Percentiles rank a stretch among this genome's conserved stretches.
Conservation (phyloP, 1,140 invertebrate genomes). For the Ceratosolen fusciceps region DNA sequence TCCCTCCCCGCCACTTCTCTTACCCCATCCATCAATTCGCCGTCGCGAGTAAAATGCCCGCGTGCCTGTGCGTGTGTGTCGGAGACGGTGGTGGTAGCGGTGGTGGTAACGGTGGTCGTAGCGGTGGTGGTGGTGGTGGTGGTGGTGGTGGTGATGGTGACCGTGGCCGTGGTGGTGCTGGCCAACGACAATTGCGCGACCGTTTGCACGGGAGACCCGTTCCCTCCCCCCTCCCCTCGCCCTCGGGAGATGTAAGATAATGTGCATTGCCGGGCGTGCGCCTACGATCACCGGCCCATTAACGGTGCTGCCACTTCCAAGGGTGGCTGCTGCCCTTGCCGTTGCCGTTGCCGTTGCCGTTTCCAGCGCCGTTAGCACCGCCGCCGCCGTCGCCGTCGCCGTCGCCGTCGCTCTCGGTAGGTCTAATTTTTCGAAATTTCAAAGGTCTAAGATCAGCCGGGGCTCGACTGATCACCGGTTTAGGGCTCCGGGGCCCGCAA, state of each 20-base stretch:
- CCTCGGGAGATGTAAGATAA: slow-evolving; percentile 1
- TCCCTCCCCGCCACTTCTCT: too few relatives aligned
- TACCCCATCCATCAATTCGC: neutral
- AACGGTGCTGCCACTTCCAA: neutral
- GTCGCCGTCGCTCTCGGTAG: slow-evolving; percentile 11
- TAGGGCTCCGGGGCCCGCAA: neutral
- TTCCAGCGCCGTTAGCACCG: too few relatives aligned
- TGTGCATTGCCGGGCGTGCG: slow-evolving; percentile 3
- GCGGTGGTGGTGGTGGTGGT: too few relatives aligned
- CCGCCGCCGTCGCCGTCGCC: too few relatives aligned
- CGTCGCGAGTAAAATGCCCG: neutral
- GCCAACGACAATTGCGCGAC: neutral
- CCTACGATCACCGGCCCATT: slow-evolving; percentile 31
- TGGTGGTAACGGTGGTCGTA: too few relatives aligned
- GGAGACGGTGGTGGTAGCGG: too few relatives aligned
- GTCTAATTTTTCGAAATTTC: slow-evolving; percentile 42
- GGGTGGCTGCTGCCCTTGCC: too few relatives aligned
- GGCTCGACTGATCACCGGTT: slow-evolving; percentile 12
- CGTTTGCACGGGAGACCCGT: neutral
- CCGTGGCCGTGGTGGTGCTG: too few relatives aligned
- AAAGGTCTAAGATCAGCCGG: neutral
- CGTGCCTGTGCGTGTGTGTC: too few relatives aligned
- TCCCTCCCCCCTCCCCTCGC: too few relatives aligned
- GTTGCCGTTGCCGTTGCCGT: too few relatives aligned
- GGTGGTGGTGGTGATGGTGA: too few relatives aligned